Evolutionary conservation across 2,113 vertebrate species (phyloP).

Genomic region (Peromyscus maniculatus): DNA sequence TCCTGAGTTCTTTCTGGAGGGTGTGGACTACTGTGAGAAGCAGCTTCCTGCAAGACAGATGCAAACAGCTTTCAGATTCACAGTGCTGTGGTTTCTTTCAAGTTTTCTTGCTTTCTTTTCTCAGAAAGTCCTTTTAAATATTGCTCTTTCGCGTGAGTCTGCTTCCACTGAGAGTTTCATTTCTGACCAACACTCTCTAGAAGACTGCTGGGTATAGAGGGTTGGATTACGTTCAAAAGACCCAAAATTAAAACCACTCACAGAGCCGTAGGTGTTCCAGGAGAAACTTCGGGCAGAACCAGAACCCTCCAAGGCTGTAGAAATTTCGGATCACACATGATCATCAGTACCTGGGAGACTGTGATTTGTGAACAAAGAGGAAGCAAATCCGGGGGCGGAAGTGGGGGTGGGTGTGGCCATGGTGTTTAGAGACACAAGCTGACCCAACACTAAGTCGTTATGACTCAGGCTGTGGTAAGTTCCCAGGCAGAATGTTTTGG

Average conservation of each 20-base stretch:
- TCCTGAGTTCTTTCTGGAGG: not conserved
- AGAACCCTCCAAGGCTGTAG: not conserved
- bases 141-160: not conserved
- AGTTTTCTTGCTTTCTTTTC: conserved; percentile 55
- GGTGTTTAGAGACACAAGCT: not conserved
- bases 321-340: not conserved
- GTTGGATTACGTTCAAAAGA: not conserved
- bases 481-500: not conserved
- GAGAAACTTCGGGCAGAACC: conserved; percentile 1
- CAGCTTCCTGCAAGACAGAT: not conserved
- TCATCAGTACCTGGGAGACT: not conserved
- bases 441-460: not conserved
- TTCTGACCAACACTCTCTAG: not conserved
- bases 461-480: not conserved
- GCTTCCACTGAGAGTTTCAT: not conserved
- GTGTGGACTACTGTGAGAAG: not conserved
- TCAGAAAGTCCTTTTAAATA: not conserved
- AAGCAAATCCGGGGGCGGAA: not conserved
- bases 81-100: not conserved
- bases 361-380: not conserved
- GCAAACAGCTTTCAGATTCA: not conserved
- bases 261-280: not conserved
- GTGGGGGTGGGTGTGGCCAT: no score
- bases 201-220: not conserved
- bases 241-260: not conserved